phyloP scores from a whole-genome alignment of 2,797 vertebrate genomes.

The Peromyscus aztecus region DNA sequence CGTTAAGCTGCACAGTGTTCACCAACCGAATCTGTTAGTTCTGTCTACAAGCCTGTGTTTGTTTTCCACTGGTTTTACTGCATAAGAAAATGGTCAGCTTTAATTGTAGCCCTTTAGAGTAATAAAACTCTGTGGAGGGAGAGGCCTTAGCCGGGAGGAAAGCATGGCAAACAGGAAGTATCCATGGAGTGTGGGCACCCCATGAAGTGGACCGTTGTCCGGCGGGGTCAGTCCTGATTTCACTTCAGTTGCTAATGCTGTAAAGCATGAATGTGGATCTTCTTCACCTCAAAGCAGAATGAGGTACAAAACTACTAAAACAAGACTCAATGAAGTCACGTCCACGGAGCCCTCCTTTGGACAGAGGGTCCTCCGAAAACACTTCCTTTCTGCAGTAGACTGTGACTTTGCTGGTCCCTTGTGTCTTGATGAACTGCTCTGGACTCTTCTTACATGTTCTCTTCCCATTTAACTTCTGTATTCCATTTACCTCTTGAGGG shows the following conservation, averaged over 20 bases:
- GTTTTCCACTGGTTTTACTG: not conserved
- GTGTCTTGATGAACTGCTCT: not conserved
- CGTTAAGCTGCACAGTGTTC: rapidly evolving
- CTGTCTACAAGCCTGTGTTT: not conserved
- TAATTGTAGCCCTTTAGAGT: not conserved
- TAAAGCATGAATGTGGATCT: not conserved
- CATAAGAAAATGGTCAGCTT: not conserved
- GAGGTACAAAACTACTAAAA: not conserved
- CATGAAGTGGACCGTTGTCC: not conserved
- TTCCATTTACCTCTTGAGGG: not conserved
- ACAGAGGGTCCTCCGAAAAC: not conserved
- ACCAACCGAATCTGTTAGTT: not conserved
- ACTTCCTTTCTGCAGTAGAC: not conserved
- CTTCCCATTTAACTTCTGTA: not conserved
- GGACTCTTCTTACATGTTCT: not conserved
- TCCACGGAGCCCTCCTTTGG: not conserved
- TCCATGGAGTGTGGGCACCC: not conserved
- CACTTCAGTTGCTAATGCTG: not conserved
- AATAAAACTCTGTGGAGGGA: not conserved
- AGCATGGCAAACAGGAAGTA: not conserved
- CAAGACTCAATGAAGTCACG: not conserved
- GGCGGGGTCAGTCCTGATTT: not conserved
- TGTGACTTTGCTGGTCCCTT: not conserved
- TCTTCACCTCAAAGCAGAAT: not conserved
- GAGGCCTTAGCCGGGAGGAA: not conserved